Evolutionary conservation across 2,888 invertebrate species (phyloP).

Genomic region (Pasiphila rectangulata): DNA sequence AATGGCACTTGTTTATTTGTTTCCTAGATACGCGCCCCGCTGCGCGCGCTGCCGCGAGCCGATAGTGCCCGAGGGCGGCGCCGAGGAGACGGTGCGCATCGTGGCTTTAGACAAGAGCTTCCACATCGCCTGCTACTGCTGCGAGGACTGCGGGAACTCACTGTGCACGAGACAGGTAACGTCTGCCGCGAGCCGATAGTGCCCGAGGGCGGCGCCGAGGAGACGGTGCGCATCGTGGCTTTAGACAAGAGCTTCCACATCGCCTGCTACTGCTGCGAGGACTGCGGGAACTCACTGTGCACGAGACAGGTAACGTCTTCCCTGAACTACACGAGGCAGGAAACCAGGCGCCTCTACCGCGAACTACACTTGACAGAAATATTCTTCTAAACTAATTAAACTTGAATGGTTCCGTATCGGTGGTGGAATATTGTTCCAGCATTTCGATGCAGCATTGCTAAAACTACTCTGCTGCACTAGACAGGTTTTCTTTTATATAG

Average conservation of each 20-base stretch:
- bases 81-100: constrained; percentile 97
- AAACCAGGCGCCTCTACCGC: too few species aligned
- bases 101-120: constrained; percentile 98
- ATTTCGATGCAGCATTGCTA: too few species aligned
- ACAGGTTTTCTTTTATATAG: too few species aligned
- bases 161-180: constrained; percentile 89
- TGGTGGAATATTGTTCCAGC: too few species aligned
- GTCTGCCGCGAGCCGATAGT: constrained; percentile 97
- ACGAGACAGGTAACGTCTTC: constrained; percentile 84
- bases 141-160: constrained; percentile 95
- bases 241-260: constrained; percentile 98
- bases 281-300: constrained; percentile 93
- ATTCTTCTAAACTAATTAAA: too few species aligned
- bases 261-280: constrained; percentile 96
- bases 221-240: constrained; percentile 98
- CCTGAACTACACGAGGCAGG: too few species aligned
- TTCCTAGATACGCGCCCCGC: constrained; percentile 90
- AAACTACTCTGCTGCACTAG: too few species aligned
- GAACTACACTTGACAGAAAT: too few species aligned
- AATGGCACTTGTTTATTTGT: too few species aligned
- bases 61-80: constrained; percentile 97
- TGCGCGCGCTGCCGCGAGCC: constrained; percentile 97
- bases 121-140: constrained; percentile 96
- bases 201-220: constrained; percentile 96
- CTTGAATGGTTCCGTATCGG: too few species aligned